phyloP scores from a whole-genome alignment of 2,113 vertebrate genomes.

The Gracilinanus agilis region DNA sequence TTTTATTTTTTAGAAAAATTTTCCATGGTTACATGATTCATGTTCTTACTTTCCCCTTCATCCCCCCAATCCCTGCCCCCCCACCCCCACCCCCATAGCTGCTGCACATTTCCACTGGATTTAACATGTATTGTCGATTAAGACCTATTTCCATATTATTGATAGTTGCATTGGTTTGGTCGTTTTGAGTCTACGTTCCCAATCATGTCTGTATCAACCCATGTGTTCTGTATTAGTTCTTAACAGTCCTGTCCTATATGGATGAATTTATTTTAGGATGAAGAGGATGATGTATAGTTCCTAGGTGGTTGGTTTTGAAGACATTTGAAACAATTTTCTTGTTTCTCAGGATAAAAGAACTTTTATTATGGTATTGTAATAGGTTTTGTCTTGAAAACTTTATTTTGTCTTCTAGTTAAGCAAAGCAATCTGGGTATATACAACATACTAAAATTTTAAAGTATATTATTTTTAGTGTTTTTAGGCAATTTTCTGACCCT shows the following conservation, averaged over 20 bases:
- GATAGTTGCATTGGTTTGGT: too few species aligned
- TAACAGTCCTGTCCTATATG: not conserved
- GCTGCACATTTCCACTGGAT: too few species aligned
- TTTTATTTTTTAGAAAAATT: too few species aligned
- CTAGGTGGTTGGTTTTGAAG: constrained; percentile 22
- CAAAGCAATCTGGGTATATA: not conserved
- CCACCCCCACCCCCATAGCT: too few species aligned
- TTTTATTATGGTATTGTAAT: constrained; percentile 14
- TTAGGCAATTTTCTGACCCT: constrained; percentile 16
- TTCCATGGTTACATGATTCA: too few species aligned
- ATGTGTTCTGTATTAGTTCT: not conserved
- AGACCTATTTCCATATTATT: too few species aligned
- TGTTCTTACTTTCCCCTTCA: too few species aligned
- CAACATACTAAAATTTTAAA: not conserved
- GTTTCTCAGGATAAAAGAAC: not conserved
- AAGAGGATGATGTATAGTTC: not conserved
- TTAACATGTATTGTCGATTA: too few species aligned
- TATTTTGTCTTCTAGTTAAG: not conserved
- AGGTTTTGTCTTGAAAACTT: constrained; percentile 46
- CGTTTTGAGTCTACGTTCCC: too few species aligned
- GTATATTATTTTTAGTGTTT: not conserved
- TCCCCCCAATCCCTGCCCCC: too few species aligned
- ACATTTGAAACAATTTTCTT: constrained; percentile 11
- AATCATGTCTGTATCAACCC: too few species aligned
- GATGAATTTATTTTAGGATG: not conserved